Base-by-base conservation (phyloP, 2,113 vertebrate genomes). In the Donacobius atricapilla region DNA sequence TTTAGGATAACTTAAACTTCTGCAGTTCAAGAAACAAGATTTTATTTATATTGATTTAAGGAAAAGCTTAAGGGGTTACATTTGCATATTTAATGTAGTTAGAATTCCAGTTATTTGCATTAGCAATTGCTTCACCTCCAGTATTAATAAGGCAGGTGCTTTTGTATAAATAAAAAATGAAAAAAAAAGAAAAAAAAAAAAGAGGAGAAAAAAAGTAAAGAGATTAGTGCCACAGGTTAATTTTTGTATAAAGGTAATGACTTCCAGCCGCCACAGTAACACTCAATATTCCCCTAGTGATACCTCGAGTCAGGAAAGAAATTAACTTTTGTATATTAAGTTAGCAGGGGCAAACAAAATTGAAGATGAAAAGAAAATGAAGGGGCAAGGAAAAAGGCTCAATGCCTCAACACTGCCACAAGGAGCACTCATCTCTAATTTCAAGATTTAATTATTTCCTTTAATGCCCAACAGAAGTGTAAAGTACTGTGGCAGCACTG, bases 331-430 rank as follows among this genome's bases (percentile, higher is more conserved):
- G 69, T 96, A 45, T 90, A 78, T 96, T 95, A 92, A 80, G 92
- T 94, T 95, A 92, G 88, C 64, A 93, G 76, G 76, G 90, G 86
- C 93, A 97, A 96, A 93, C 92, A 96, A 95, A 96, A 95, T 89
- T 92, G 86, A 92, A 95, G 88, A 96, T 96, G 93, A 94, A 95
- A 96, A 92, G 93, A 95, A 96, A 96, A 95, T 84, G 76, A 92
- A 90, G 85, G 72, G 56, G 37, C 11, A 68, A 83, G 76, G 70
- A 81, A 84, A 70, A 94, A 92, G 57, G 21, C 83, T 96, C 81
- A 54, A 48, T 90, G 94, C 50, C 61, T 77, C 15, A 64, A 47
- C 37, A 69, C 16, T 79, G 88, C 83, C 86, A 89, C 50, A 1
- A 82, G 69, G 76, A 91, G 87, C 76, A 61, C 72, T 79, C 83